Evolutionary conservation across 2,888 invertebrate genomes (phyloP).

Genomic region (Erynnis tages): DNA sequence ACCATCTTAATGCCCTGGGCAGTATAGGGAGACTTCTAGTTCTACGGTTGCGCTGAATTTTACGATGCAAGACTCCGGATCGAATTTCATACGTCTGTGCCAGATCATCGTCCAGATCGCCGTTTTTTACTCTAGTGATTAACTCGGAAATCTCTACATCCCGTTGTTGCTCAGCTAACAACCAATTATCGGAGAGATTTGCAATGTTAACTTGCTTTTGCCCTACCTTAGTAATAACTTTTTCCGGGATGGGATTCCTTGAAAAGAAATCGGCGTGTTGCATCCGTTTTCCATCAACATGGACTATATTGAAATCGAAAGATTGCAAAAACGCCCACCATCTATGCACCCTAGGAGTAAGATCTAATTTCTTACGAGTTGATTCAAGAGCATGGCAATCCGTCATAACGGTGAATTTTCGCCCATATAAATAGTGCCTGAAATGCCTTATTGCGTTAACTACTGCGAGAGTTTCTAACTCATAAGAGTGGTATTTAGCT

Average conservation of each 20-base stretch:
- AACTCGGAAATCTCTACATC: not conserved
- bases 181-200: not conserved
- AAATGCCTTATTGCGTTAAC: not conserved
- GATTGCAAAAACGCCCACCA: constrained; percentile 5
- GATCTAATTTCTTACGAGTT: not conserved
- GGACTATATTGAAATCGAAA: not conserved
- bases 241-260: not conserved
- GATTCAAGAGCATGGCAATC: constrained; percentile 17
- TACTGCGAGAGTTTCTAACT: constrained; percentile 4
- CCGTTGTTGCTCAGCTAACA: not conserved
- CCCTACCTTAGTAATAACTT: not conserved
- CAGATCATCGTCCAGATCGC: not conserved
- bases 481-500: constrained; percentile 28
- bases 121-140: not conserved
- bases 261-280: constrained; percentile 2
- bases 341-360: not conserved
- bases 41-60: not conserved
- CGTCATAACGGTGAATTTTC: not conserved
- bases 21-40: constrained; percentile 23
- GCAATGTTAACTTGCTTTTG: not conserved
- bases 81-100: not conserved
- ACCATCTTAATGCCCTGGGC: constrained; percentile 34
- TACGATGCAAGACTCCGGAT: not conserved
- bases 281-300: not conserved
- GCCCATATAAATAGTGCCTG: not conserved